These are phyloP conservation scores for Drosophila anomalipes DNA, from an alignment of 2,888 invertebrate genomes.

Conservation along the genomic window DNA sequence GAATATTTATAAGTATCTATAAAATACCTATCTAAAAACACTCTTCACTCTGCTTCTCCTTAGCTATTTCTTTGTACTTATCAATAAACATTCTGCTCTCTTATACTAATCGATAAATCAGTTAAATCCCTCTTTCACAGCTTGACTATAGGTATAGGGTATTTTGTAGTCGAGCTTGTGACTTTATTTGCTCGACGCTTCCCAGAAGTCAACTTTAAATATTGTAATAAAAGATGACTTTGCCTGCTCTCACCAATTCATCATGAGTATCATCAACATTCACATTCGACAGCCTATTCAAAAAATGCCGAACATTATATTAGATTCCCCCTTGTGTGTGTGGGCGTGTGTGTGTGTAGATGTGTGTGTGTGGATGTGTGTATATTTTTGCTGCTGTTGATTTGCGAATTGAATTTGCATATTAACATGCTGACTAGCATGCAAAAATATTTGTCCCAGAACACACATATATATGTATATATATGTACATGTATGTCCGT, in stretches of 20 bases:
- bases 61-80: background rate
- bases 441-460: conserved; percentile 42
- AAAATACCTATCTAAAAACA: background rate
- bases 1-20: background rate
- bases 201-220: conserved; percentile 29
- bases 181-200: too few species aligned
- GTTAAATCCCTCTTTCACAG: background rate
- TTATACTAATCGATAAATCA: background rate
- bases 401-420: conserved; percentile 76
- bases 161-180: background rate
- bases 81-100: background rate
- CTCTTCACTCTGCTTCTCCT: background rate
- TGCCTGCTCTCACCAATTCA: conserved; percentile 14
- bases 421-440: conserved; percentile 47
- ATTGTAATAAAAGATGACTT: conserved; percentile 51
- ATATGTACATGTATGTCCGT: conserved; percentile 8
- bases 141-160: background rate
- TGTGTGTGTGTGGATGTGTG: background rate
- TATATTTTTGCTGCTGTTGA: conserved; percentile 51
- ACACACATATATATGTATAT: background rate
- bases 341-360: background rate
- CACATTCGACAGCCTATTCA: background rate
- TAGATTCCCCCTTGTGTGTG: conserved; percentile 34
- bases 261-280: conserved; percentile 12
- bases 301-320: conserved; percentile 30